Base-by-base conservation (phyloP, 1,140 invertebrate genomes). In the Drosophila sulfurigaster region DNA sequence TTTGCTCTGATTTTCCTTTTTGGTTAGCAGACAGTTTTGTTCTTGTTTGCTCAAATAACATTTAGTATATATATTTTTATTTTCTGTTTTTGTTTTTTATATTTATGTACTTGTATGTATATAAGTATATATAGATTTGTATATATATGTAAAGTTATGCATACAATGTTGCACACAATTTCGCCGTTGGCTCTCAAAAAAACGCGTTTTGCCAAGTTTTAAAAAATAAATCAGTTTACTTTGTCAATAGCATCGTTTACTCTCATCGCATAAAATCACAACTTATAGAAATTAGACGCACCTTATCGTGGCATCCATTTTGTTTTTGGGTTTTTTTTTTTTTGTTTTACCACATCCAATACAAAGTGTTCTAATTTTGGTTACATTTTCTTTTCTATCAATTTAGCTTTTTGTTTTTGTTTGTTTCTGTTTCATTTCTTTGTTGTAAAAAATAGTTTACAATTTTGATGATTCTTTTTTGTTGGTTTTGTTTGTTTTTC, bases 391-490 rank as follows among this genome's bases (percentile, higher is more conserved):
- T 11, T 7, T 30, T 54, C 32, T 43, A 13, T 78, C 70, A 35
- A 4, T 52, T 54, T 67, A 48, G 56, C 15, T 52, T 25, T 25
- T 25, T 25, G 20, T 25, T 59, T 11, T 25, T 56, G 59, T 79
- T 71, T 46, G 7, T 48, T 75, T 25, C 3, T 25, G 20, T 25
- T 71, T 68, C 30, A 54, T 80, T 69, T 58, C 59, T 63, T 79
- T 70, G 80, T 75, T 90, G 80, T 90, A 89, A 85, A 88, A 89
- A 88, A 88, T 88, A 89, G 81, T 88, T 90, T 88, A 83, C 85
- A 89, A 78, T 88, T 88, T 90, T 75, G 66, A 75, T 69, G 57
- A 74, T 76, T 76, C 75, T 78, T 59, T 41, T 56, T 67, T 5
- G 41, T 58, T 52, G 13, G 43, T 10, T 6, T 38, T 38, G 35